Evolutionary conservation across 2,113 vertebrate species (phyloP).

Genomic region (Heptranchias perlo): DNA sequence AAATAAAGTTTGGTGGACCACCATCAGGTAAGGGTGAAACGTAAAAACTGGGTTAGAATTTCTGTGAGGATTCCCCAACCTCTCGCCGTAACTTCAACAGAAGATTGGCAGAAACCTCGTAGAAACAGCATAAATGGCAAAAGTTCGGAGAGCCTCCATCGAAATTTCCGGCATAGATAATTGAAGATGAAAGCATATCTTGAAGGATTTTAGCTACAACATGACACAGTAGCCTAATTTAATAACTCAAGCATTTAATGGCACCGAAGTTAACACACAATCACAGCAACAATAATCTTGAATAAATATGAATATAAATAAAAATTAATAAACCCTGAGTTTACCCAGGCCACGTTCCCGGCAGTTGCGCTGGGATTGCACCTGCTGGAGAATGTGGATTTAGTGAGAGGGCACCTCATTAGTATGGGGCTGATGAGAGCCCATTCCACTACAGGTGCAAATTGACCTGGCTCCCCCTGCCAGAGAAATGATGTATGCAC

Average conservation of each 20-base stretch:
- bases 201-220: background rate
- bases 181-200: background rate
- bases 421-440: background rate
- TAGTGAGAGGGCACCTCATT: too few relatives aligned
- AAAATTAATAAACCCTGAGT: too few relatives aligned
- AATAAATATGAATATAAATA: too few relatives aligned
- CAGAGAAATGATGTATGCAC: background rate
- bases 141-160: background rate
- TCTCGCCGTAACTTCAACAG: background rate
- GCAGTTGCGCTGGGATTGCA: background rate
- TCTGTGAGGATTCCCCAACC: background rate
- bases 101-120: background rate
- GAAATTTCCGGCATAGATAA: background rate
- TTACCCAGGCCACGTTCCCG: background rate
- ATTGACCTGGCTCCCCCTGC: background rate
- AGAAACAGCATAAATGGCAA: background rate
- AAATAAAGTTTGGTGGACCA: slow-evolving; percentile 90
- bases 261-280: too few relatives aligned
- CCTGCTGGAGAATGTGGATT: background rate
- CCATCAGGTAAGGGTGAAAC: slow-evolving; percentile 69
- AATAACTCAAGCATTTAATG: too few relatives aligned
- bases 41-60: background rate
- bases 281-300: too few relatives aligned
- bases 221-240: too few relatives aligned
- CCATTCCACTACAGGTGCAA: background rate